Evolutionary conservation across 1,140 invertebrate species (phyloP).

Genomic region (Rhynchophorus ferrugineus): DNA sequence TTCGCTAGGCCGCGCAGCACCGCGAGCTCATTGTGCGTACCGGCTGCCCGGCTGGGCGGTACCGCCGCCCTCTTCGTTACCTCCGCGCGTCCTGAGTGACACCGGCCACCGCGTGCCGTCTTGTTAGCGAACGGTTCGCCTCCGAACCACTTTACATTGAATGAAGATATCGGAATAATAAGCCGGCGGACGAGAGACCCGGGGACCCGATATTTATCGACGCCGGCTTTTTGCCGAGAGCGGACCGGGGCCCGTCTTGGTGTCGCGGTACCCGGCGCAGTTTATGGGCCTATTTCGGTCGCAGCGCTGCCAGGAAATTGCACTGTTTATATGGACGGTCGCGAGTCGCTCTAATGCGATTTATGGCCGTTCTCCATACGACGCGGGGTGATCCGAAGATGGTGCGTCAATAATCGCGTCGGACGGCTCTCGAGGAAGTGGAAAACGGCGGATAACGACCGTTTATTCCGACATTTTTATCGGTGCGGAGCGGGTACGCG

Average conservation of each 20-base stretch:
- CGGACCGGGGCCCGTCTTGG: conserved; percentile 22
- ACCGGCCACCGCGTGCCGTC: conserved; percentile 39
- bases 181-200: conserved; percentile 29
- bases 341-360: conserved; percentile 5
- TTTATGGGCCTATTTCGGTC: conserved; percentile 27
- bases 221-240: conserved; percentile 30
- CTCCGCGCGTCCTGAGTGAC: conserved; percentile 37
- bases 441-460: no score
- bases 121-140: conserved; percentile 35
- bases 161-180: conserved; percentile 42
- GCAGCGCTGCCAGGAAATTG: not conserved
- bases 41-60: conserved; percentile 31
- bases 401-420: not conserved
- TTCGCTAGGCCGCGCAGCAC: conserved; percentile 15
- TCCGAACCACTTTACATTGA: conserved; percentile 39
- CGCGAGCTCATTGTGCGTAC: conserved; percentile 12
- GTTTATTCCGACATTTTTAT: no score
- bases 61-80: conserved; percentile 34
- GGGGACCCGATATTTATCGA: conserved; percentile 35
- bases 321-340: conserved; percentile 8
- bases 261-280: conserved; percentile 21
- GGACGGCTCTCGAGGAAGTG: no score
- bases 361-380: not conserved
- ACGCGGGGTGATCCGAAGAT: not conserved
- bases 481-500: no score